Conservation (phyloP, 2,113 vertebrate species). For the Brachyistius frenatus region DNA sequence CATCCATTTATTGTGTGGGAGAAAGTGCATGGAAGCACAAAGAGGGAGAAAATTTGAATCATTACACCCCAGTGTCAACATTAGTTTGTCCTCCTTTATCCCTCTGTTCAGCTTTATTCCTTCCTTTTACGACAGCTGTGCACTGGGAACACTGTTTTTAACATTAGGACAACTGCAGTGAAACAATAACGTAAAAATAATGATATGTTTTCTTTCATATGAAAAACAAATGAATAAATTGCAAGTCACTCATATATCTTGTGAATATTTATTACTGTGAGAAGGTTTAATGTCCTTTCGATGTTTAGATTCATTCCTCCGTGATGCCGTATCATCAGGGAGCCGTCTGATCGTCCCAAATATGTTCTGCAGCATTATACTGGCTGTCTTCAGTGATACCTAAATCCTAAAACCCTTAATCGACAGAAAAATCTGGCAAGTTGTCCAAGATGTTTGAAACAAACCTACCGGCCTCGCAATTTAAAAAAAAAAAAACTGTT, state of each 20-base stretch:
- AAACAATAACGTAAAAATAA: conserved; percentile 20
- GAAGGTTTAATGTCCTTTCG: background rate
- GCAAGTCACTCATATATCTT: background rate
- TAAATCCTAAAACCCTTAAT: too few relatives aligned
- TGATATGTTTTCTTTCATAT: background rate
- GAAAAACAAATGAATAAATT: conserved; percentile 7
- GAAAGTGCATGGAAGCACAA: conserved; percentile 45
- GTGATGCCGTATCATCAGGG: too few relatives aligned
- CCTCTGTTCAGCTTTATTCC: conserved; percentile 42
- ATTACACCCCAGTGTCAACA: conserved; percentile 67
- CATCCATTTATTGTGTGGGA: conserved; percentile 67
- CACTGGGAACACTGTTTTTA: conserved; percentile 27
- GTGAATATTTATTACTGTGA: background rate
- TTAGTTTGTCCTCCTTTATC: conserved; percentile 68
- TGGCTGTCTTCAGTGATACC: too few relatives aligned
- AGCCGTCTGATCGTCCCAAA: too few relatives aligned
- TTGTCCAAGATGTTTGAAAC: background rate
- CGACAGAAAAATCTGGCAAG: background rate
- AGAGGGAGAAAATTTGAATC: conserved; percentile 60
- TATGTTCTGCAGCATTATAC: too few relatives aligned
- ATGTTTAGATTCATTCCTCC: too few relatives aligned
- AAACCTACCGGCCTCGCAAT: too few relatives aligned
- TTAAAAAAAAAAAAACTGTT: background rate
- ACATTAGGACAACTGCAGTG: conserved; percentile 22
- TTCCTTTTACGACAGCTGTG: conserved; percentile 32